These are phyloP conservation scores for Drosophila infuscata DNA, from an alignment of 2,888 invertebrate genomes.

Conservation along the genomic window DNA sequence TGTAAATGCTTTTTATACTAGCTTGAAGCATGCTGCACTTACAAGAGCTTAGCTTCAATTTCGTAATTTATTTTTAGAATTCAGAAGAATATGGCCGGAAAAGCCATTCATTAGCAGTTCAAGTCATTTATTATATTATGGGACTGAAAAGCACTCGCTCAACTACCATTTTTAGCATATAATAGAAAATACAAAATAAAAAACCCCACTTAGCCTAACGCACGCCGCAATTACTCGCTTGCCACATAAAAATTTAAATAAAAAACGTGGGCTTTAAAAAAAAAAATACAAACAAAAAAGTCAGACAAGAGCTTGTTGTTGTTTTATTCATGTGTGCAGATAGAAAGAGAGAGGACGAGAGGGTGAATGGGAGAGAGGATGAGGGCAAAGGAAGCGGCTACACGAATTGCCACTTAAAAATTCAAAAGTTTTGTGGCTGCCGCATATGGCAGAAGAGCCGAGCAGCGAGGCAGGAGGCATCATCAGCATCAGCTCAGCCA, in stretches of 20 bases:
- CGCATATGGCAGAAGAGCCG: conserved; percentile 65
- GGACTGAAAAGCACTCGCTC: background rate
- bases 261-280: conserved; percentile 39
- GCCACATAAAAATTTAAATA: conserved; percentile 64
- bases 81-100: background rate
- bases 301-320: conserved; percentile 43
- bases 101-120: background rate
- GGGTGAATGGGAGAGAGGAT: conserved; percentile 6
- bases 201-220: conserved; percentile 8
- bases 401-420: conserved; percentile 80
- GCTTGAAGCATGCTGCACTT: background rate
- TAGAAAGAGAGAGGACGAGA: conserved; percentile 10
- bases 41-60: background rate
- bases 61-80: background rate
- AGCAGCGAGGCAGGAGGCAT: conserved; percentile 1
- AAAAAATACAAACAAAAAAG: background rate
- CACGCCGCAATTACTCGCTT: conserved; percentile 21
- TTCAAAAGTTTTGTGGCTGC: conserved; percentile 77
- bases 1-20: background rate
- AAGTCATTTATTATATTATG: conserved; percentile 4
- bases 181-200: conserved; percentile 8
- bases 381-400: conserved; percentile 64
- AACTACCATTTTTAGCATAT: background rate
- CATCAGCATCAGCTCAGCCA: conserved; percentile 25
- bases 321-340: conserved; percentile 16